Base-by-base conservation (phyloP, 64 coral and sea anemone species). In the Hydrozoanthus tunicans region DNA sequence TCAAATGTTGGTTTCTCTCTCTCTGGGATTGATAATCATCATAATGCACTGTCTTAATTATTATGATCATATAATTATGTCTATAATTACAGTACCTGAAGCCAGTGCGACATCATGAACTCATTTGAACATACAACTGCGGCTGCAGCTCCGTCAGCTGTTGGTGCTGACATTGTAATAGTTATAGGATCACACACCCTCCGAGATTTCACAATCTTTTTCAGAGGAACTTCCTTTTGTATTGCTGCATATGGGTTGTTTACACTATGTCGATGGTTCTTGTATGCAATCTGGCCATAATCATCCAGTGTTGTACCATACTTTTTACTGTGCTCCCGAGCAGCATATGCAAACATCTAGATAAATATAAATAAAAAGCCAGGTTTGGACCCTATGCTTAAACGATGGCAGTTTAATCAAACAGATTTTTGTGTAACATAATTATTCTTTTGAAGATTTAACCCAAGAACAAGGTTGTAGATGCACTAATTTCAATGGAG, bases 271-370 rank as follows among this genome's bases (percentile, higher is more conserved):
- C 82, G 93, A 60, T 96, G 94, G 89, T 96, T 96, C 91, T 96
- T 96, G 88, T 80, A 79, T 12, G 94, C 79, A 7, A 96, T 96
- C 24, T 80, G 92, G 54, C 86, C 94, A 93, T 93, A 96, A 59
- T 96, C 91, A 77, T 91, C 71, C 56, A 93, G 59, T 5, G 94
- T 85, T 59, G 91, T 96, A 14, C 94, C 94, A 86, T 96, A 93
- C 58, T 93, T 96, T 59, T 67, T 23, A 65, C 85, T 96, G 81
- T 96, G 94, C 23, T 96, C 94, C 64, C 77, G 78, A 12, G 94
- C 94, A 7, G 94, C 94, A 86, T 96, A 96, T 1, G 86, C 91
- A 86, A 96, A 96, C 67, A 96, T 82, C 94, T 96, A 89, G 23
- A 79, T 85, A 70, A 90, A 14, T 69, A 27, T 11, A 68, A 60